Base-by-base conservation (phyloP, 1,140 invertebrate species). In the Hyles euphorbiae region DNA sequence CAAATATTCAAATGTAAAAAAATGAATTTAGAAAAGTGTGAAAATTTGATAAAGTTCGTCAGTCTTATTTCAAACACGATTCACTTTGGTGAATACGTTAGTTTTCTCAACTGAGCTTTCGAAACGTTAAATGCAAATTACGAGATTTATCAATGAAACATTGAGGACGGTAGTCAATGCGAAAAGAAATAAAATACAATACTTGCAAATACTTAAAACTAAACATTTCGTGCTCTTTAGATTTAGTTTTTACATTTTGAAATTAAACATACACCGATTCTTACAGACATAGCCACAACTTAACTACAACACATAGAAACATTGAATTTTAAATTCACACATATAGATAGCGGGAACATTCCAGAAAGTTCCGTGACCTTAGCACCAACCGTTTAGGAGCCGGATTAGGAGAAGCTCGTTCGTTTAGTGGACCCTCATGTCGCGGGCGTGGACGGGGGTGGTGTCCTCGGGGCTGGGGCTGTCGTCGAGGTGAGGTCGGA, bases 401-500 rank as follows among this genome's bases (percentile, higher is more conserved):
- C 48, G 48, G 36, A 50, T 32, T 33, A 50, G 3, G 46, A 51
- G 53, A 22, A 22, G 22, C 22, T 22, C 22, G 53, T 8, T 40
- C 51, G 11, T 70, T 84, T 88, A 91, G 60, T 87, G 90, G 10
- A 90, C 81, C 62, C 89, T 71, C 53, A 90, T 79, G 50, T 90
- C 90, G 56, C 90, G 81, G 12, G 91, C 91, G 70, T 92, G 91
- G 6, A 92, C 91, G 4, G 92, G 92, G 3, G 91, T 92, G 9
- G 90, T 91, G 63, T 93, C 93, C 62, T 93, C 92, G 85, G 92
- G 92, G 80, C 92, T 93, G 4, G 93, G 92, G 66, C 92, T 92
- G 66, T 93, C 92, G 59, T 92, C 91, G 34, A 90, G 81, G 61
- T 92, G 89, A 3, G 92, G 91, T 59, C 91, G 87, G 51, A 92